A percentile compares a stretch with the other conserved stretches of the same genome.
Evolutionary conservation across 2,888 invertebrate genomes (phyloP).

Genomic region (Mesorhabditis belari): DNA sequence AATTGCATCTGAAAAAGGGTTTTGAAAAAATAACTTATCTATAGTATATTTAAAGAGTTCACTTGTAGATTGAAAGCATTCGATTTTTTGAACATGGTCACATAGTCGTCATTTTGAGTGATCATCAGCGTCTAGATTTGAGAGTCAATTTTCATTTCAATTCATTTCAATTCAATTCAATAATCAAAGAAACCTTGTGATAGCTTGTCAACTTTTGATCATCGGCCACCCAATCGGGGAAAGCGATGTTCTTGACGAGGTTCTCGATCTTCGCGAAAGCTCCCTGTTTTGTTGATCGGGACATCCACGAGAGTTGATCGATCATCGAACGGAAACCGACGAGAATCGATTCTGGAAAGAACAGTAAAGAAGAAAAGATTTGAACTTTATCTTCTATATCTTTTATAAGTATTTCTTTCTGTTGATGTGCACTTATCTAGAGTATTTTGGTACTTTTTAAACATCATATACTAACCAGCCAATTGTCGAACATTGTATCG

Average conservation of each 20-base stretch:
- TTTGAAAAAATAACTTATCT: too few species aligned
- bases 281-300: slow-evolving; percentile 29
- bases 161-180: not conserved
- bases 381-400: too few species aligned
- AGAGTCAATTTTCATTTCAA: not conserved
- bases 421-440: too few species aligned
- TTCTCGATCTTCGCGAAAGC: slow-evolving; percentile 44
- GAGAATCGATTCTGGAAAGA: not conserved
- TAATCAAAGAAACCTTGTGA: slow-evolving; percentile 13
- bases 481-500: slow-evolving; percentile 22
- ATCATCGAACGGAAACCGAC: slow-evolving; percentile 42
- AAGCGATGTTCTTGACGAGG: slow-evolving; percentile 44
- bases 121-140: slow-evolving; percentile 10
- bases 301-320: slow-evolving; percentile 47
- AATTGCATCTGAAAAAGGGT: slow-evolving; percentile 12
- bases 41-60: too few species aligned
- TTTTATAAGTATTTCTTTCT: too few species aligned
- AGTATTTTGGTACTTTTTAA: not conserved
- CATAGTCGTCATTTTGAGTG: slow-evolving; percentile 13
- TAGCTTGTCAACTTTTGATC: slow-evolving; percentile 25
- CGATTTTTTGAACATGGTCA: slow-evolving; percentile 15
- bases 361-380: too few species aligned
- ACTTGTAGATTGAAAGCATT: slow-evolving; percentile 18
- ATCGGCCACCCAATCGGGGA: slow-evolving; percentile 39
- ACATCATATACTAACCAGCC: not conserved